Conservation (phyloP, 1,140 invertebrate genomes). For the Solenopsis fugax region DNA sequence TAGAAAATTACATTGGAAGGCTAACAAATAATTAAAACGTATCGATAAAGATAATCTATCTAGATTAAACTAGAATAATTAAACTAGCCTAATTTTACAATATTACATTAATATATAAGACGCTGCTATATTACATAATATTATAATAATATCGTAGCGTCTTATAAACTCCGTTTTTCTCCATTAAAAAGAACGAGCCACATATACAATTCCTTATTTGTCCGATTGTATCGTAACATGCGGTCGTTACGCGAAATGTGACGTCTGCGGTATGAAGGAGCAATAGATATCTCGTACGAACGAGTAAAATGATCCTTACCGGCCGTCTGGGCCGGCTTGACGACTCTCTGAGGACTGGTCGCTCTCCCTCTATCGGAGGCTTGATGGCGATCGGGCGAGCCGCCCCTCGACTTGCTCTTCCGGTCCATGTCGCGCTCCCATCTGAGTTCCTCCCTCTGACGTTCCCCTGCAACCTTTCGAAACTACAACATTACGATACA, state of each 20-base stretch:
- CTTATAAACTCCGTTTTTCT: background rate
- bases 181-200: background rate
- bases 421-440: constrained; percentile 86
- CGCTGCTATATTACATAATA: too few species aligned
- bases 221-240: background rate
- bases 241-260: background rate
- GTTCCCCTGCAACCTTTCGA: constrained; percentile 87
- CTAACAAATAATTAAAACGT: background rate
- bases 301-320: constrained; percentile 60
- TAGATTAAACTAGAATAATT: background rate
- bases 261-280: background rate
- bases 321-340: constrained; percentile 34
- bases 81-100: constrained; percentile 12
- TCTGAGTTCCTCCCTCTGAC: constrained; percentile 84
- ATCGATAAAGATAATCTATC: background rate
- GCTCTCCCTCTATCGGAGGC: constrained; percentile 76
- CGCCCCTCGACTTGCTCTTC: constrained; percentile 85
- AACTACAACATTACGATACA: constrained; percentile 86
- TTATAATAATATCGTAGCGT: background rate
- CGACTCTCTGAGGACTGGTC: constrained; percentile 82
- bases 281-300: constrained; percentile 6
- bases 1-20: too few species aligned
- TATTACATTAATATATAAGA: background rate
- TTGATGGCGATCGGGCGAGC: constrained; percentile 83
- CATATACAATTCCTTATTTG: background rate